phyloP scores from a whole-genome alignment of 30 jellyfish, hydroid and myxozoan genomes.

The Hydractinia echinata region DNA sequence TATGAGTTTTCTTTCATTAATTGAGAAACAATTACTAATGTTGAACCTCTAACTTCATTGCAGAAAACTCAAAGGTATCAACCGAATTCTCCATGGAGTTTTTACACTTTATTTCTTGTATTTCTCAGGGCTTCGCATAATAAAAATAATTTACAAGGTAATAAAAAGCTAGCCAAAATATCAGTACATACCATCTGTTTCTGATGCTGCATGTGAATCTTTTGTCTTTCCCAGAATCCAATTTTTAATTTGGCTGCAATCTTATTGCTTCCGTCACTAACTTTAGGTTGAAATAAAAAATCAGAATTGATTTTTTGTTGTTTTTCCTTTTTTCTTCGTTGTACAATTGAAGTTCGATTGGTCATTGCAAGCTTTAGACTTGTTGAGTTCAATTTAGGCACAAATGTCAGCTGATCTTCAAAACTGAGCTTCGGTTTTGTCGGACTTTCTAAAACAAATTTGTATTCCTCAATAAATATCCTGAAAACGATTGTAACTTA shows the following conservation, averaged over 20 bases:
- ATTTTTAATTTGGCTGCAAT: constrained; percentile 69
- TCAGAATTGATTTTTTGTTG: background rate
- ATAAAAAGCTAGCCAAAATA: no score
- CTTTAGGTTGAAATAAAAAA: constrained; percentile 51
- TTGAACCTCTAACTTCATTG: no score
- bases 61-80: no score
- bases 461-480: background rate
- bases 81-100: no score
- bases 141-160: no score
- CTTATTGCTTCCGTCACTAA: constrained; percentile 54
- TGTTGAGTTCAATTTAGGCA: constrained; percentile 62
- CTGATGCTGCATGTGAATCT: constrained; percentile 54
- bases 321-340: background rate
- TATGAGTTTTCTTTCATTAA: no score
- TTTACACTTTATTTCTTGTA: no score
- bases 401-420: constrained; percentile 70
- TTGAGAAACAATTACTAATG: no score
- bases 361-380: constrained; percentile 68
- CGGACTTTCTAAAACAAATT: constrained; percentile 19
- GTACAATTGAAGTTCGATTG: constrained; percentile 16
- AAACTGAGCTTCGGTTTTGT: constrained; percentile 47
- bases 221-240: constrained; percentile 82
- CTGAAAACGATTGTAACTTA: background rate
- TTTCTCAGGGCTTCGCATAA: no score
- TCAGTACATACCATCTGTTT: constrained; percentile 43